Base-by-base conservation (phyloP, 2,797 vertebrate species). In the Myotis vivesi region DNA sequence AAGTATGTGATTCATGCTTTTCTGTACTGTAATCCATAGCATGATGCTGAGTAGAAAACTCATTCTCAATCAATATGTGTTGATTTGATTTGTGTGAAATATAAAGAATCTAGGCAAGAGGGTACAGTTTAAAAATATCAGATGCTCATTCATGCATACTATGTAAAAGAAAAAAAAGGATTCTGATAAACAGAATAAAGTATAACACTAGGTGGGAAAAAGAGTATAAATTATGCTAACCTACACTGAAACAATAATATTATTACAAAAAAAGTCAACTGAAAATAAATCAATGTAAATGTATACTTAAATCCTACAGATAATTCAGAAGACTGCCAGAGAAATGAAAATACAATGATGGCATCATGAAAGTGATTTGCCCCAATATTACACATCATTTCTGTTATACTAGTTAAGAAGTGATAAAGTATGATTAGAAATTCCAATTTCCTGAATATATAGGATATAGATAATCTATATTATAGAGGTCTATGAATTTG, bases 281-380 rank as follows among this genome's bases (percentile, higher is more conserved):
- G 15, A 95, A 94, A 94, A 87, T 49, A 94, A 85, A 85, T 87
- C 72, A 92, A 73, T 87, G 8, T 77, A 75, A 89, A 79, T 88
- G 28, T 1, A 72, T 44, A 89, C 4, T 80, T 71, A 91, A 94
- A 77, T 87, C 12, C 64, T 62, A 94, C 10, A 84, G 44, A 80
- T 86, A 71, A 92, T 91, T 93, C 28, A 33, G 33, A 86, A 94
- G n/a, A 49, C 20, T 83, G 9, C 53, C 10, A 85, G 73, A 86
- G 36, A 95, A 94, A 91, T 90, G 49, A 75, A 94, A 73, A 72
- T 19, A 22, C 28, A 92, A 36, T 83, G n/a, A 92, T 12, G 64
- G 55, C 20, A 41, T 79, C 30, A 22, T 69, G 33, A 93, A 85
- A 92, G 16, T 68, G 16, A 75, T 76, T 59, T 95, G 36, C 3